Percentiles rank a stretch among this genome's conserved stretches.
Evolutionary conservation across 2,113 vertebrate genomes (phyloP).

Genomic region (Upupa epops): DNA sequence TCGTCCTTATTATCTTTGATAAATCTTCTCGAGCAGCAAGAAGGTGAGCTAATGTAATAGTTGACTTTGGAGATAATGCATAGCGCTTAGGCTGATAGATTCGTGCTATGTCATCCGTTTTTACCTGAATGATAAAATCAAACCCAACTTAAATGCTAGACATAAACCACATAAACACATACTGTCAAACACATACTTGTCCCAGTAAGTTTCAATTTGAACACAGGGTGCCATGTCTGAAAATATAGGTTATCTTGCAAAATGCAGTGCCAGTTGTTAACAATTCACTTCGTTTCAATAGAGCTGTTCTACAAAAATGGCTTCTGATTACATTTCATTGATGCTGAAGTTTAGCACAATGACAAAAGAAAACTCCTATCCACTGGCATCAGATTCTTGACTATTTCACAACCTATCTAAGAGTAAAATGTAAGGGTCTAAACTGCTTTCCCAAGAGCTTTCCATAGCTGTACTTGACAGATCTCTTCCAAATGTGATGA

Average conservation of each 20-base stretch:
- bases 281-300: background rate
- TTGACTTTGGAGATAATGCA: conserved; percentile 78
- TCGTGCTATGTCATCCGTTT: conserved; percentile 90
- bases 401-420: background rate
- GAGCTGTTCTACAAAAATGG: background rate
- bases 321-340: background rate
- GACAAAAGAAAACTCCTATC: background rate
- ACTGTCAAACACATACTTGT: background rate
- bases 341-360: background rate
- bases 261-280: background rate
- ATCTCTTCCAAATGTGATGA: background rate
- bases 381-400: background rate
- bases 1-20: conserved; percentile 91
- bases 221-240: background rate
- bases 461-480: background rate
- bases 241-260: background rate
- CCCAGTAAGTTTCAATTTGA: background rate
- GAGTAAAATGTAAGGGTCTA: background rate
- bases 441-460: background rate
- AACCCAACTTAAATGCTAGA: background rate
- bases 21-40: conserved; percentile 92
- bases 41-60: conserved; percentile 81
- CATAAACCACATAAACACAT: background rate
- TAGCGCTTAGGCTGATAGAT: conserved; percentile 92
- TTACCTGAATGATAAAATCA: conserved; percentile 59